These are phyloP conservation scores for Melitaea cinxia DNA, from an alignment of 1,140 invertebrate species.

Conservation along the genomic window DNA sequence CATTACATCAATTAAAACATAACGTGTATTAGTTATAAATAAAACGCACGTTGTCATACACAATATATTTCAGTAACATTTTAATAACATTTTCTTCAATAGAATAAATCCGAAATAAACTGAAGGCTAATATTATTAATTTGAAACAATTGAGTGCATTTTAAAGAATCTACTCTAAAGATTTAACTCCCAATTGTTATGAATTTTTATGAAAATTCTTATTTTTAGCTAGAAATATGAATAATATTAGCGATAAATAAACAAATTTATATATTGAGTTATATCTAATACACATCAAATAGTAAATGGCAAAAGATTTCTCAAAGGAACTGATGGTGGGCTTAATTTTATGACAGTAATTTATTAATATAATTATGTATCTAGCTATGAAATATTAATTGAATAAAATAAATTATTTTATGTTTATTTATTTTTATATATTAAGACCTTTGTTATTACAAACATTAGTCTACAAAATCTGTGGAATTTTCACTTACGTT, in stretches of 20 bases:
- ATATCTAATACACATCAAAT: background rate
- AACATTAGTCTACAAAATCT: background rate
- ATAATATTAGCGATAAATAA: constrained; percentile 7
- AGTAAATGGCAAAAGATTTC: constrained; percentile 18
- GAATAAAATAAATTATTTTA: constrained; percentile 11
- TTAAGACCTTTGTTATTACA: background rate
- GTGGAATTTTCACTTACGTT: background rate
- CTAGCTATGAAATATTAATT: constrained; percentile 7
- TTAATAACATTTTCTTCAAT: constrained; percentile 30
- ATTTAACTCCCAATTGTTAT: constrained; percentile 9
- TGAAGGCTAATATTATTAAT: constrained; percentile 42
- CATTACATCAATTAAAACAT: background rate
- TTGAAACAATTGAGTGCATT: constrained; percentile 25
- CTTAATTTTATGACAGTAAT: constrained; percentile 9
- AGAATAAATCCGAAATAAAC: constrained; percentile 37
- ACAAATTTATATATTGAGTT: background rate
- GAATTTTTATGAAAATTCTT: background rate
- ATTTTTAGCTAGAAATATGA: background rate
- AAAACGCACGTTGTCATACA: constrained; percentile 33
- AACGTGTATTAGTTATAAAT: constrained; percentile 12
- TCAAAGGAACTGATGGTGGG: constrained; percentile 13
- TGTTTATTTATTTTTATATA: background rate
- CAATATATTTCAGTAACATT: constrained; percentile 53
- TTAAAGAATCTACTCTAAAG: constrained; percentile 14
- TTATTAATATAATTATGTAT: constrained; percentile 2